Percentiles rank a stretch among this genome's conserved stretches.
Conservation (phyloP, 2,888 invertebrate genomes). For the Parnassius orleans region DNA sequence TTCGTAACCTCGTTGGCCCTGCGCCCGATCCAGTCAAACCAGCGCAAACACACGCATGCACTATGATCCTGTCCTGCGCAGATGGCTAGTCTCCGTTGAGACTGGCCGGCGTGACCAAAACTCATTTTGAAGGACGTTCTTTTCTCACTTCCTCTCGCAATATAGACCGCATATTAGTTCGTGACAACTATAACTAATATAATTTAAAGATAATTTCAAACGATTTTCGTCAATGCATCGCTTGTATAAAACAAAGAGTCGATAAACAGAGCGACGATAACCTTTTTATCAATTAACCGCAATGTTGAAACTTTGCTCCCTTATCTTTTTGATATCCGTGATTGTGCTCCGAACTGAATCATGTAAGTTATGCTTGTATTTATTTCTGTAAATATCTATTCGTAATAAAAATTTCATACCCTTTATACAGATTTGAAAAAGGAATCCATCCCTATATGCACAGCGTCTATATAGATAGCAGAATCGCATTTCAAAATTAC, state of each 20-base stretch:
- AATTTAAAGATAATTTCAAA: conserved; percentile 4
- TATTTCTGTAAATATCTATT: neutral
- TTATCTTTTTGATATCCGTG: conserved; percentile 33
- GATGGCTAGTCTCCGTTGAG: too few species aligned
- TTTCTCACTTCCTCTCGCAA: neutral
- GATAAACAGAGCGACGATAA: conserved; percentile 16
- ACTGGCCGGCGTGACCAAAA: too few species aligned
- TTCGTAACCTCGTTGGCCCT: too few species aligned
- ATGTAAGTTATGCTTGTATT: conserved; percentile 32
- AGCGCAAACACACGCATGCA: too few species aligned
- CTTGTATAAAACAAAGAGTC: conserved; percentile 11
- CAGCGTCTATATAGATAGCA: too few species aligned
- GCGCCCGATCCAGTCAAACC: too few species aligned
- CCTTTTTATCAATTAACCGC: conserved; percentile 31
- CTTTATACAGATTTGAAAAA: too few species aligned
- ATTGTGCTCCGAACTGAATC: conserved; percentile 31
- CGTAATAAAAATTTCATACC: too few species aligned
- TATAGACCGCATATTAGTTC: conserved; percentile 1
- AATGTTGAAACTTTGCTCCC: conserved; percentile 33
- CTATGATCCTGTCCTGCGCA: too few species aligned
- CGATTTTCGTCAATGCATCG: neutral
- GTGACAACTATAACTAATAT: conserved; percentile 4
- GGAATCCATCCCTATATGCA: too few species aligned
- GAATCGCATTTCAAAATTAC: too few species aligned
- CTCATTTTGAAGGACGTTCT: neutral